Evolutionary conservation across 2,888 invertebrate genomes (phyloP).

Genomic region (Callyntrura sp.): DNA sequence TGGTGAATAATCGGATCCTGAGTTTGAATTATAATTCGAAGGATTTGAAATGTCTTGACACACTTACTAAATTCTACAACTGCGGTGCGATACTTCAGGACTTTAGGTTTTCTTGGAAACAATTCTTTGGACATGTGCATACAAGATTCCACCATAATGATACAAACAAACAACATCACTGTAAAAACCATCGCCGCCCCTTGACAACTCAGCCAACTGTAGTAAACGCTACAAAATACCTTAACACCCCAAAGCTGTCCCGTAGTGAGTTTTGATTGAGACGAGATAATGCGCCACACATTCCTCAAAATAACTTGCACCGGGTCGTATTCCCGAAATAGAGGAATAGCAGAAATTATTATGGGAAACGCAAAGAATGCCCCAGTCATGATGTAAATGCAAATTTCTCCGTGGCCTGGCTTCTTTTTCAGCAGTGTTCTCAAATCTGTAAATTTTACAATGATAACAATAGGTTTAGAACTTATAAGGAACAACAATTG

Average conservation of each 20-base stretch:
- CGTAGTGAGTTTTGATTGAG: not conserved
- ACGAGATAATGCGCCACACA: not conserved
- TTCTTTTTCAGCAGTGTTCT: not conserved
- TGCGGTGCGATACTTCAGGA: not conserved
- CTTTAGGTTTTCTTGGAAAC: not conserved
- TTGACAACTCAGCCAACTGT: not conserved
- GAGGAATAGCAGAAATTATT: not conserved
- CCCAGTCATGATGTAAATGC: slow-evolving; percentile 4
- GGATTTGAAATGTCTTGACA: not conserved
- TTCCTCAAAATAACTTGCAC: not conserved
- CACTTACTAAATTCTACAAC: not conserved
- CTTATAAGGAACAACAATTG: no score
- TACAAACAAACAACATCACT: slow-evolving; percentile 6
- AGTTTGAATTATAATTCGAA: not conserved
- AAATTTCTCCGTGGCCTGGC: not conserved
- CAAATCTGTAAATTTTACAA: slow-evolving; percentile 3
- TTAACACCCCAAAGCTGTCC: not conserved
- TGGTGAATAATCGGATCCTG: not conserved
- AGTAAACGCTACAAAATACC: not conserved
- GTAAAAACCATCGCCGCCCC: not conserved
- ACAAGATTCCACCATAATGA: not conserved
- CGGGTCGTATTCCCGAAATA: slow-evolving; percentile 10
- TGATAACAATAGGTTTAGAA: no score
- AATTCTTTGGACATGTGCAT: not conserved
- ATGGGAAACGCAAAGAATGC: slow-evolving; percentile 22